Evolutionary conservation across 2,113 vertebrate species (phyloP), one percentile per base, ranked within the genome.

Genomic region (Dicentrarchus labrax): DNA sequence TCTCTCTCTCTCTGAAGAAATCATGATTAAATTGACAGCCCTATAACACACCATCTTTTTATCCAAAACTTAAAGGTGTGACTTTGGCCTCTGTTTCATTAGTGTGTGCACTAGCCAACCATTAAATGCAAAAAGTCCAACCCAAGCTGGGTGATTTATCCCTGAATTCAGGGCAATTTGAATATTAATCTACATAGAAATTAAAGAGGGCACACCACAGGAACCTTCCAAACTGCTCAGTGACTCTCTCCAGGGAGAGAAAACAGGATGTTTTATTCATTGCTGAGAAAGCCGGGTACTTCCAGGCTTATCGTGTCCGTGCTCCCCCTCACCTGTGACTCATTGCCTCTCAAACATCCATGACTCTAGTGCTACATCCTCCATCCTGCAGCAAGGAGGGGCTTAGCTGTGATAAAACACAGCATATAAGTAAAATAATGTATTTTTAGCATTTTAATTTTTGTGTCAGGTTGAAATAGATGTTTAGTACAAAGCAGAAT

Each of bases 251-350:
- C 24, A 15, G 47, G 43, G 48, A 83, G 80, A 30, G 51, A 83
- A 82, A 86, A 83, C 61, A 36, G 66, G 67, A 86, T 91, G 79
- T 84, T 92, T 92, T 89, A 90, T 84, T 91, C 50, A 82, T 78
- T 36, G 9, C 39, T 61, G 71, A 72, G 65, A 62, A 77, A 86
- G 57, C 50, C 39, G 24, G 61, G 72, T 62, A 61, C 86, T 88
- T 79, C 78, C 75, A 86, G 72, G 54, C 77, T 75, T 50, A 68
- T 84, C 61, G 30, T 83, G 69, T 78, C 67, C 61, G 19, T 87
- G 88, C 84, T 87, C 89, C 84, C 75, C 86, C 89, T 92, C 92
- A 92, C 90, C 76, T 92, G 91, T 95, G 94, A 95, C 91, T 95
- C 93, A 95, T 80, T 91, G 81, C 85, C 77, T 86, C 88, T 81